These are phyloP conservation scores for Tamandua tetradactyla DNA, from an alignment of 2,797 vertebrate species.

Conservation along the genomic window DNA sequence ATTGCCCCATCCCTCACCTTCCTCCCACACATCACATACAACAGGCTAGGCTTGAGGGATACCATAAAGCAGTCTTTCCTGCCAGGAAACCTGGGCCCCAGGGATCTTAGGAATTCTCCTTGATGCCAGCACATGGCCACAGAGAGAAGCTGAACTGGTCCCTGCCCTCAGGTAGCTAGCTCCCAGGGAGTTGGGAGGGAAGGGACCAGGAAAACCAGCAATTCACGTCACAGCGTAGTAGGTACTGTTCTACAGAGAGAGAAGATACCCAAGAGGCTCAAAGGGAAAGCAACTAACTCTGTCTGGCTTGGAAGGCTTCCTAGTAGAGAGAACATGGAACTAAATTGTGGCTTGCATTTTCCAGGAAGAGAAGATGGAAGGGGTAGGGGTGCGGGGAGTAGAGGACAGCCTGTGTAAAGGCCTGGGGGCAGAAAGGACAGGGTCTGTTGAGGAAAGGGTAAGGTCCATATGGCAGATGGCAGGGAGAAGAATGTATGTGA, in stretches of 20 bases:
- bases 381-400: neutral
- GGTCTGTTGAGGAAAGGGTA: neutral
- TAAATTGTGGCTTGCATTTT: neutral
- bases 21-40: neutral
- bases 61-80: neutral
- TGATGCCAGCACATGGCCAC: neutral
- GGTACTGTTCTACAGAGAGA: neutral
- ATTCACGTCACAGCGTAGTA: neutral
- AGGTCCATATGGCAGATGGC: rapidly evolving
- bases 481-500: neutral
- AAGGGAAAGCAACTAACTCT: neutral
- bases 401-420: neutral
- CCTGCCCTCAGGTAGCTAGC: neutral
- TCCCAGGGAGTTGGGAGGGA: neutral
- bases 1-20: neutral
- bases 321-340: neutral
- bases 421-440: neutral
- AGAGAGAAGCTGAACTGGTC: neutral
- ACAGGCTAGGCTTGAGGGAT: neutral
- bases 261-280: neutral
- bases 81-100: neutral
- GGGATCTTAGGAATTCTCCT: neutral
- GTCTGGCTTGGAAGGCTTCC: neutral
- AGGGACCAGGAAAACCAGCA: neutral
- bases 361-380: neutral